A percentile compares a stretch with the other conserved stretches of the same genome.
These are phyloP conservation scores for Idaea dimidiata DNA, from an alignment of 2,888 invertebrate genomes.

Conservation along the genomic window DNA sequence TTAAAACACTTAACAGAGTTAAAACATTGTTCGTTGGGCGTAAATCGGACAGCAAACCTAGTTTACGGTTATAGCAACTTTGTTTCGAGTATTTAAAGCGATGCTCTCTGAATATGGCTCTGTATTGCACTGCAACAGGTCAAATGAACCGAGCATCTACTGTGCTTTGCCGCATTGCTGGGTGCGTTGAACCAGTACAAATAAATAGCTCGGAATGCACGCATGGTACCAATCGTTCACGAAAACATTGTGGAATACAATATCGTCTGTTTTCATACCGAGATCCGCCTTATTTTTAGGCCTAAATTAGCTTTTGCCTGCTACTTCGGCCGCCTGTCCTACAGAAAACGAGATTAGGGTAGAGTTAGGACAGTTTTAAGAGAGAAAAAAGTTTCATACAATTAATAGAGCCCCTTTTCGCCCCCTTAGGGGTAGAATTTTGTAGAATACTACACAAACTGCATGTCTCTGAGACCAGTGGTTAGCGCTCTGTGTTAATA, in stretches of 20 bases:
- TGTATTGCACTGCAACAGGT: slow-evolving; percentile 35
- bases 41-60: slow-evolving; percentile 2
- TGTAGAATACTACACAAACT: too few relatives aligned
- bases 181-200: slow-evolving; percentile 62
- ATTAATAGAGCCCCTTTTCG: too few relatives aligned
- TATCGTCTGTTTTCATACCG: slow-evolving; percentile 8
- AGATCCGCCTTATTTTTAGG: background rate
- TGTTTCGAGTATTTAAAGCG: slow-evolving; percentile 24
- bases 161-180: slow-evolving; percentile 44
- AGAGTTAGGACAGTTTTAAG: too few relatives aligned
- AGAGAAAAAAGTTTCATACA: too few relatives aligned
- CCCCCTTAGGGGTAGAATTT: too few relatives aligned
- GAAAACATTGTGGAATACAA: slow-evolving; percentile 37
- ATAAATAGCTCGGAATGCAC: slow-evolving; percentile 52
- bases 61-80: slow-evolving; percentile 13
- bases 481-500: too few relatives aligned
- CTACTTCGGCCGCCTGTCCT: too few relatives aligned
- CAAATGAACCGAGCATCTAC: slow-evolving; percentile 33
- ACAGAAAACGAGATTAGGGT: too few relatives aligned
- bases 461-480: too few relatives aligned
- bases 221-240: slow-evolving; percentile 61
- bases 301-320: background rate
- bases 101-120: slow-evolving; percentile 23
- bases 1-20: background rate
- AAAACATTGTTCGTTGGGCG: background rate